Evolutionary conservation across 2,113 vertebrate genomes (phyloP).

Genomic region (Sinocyclocheilus grahami): DNA sequence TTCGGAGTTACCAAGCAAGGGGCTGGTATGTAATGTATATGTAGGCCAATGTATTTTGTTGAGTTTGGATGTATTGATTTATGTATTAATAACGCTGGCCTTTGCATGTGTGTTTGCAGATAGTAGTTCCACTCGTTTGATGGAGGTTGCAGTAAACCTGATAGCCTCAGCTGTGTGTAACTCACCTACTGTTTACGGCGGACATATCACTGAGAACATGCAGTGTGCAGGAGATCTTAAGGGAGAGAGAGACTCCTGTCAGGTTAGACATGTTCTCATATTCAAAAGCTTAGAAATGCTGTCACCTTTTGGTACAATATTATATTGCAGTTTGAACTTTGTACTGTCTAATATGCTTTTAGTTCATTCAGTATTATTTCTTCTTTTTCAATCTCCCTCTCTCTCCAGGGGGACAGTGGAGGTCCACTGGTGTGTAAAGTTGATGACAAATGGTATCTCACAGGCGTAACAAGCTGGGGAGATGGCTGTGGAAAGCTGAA

Average conservation of each 20-base stretch:
- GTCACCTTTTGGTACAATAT: conserved; percentile 12
- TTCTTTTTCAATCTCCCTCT: not conserved
- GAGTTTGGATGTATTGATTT: conserved; percentile 24
- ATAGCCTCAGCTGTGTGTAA: conserved; percentile 81
- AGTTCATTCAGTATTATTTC: not conserved
- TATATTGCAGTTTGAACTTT: not conserved
- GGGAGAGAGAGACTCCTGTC: conserved; percentile 82
- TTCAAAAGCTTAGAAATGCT: not conserved
- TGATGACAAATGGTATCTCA: conserved; percentile 76
- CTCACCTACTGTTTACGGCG: conserved; percentile 71
- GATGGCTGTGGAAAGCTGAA: conserved; percentile 80
- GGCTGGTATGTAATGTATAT: conserved; percentile 39
- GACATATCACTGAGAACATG: conserved; percentile 77
- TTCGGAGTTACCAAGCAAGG: conserved; percentile 71
- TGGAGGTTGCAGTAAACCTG: conserved; percentile 70
- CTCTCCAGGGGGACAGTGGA: conserved; percentile 83
- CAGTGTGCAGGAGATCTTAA: conserved; percentile 81
- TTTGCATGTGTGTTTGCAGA: conserved; percentile 29
- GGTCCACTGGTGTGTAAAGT: conserved; percentile 84
- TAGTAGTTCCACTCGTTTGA: conserved; percentile 55
- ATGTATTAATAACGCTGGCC: not conserved
- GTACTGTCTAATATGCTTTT: not conserved
- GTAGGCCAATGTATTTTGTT: not conserved
- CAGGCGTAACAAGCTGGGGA: conserved; percentile 86
- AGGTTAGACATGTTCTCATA: conserved; percentile 70